Percentiles rank a stretch among this genome's conserved stretches.
Conservation (phyloP, 2,113 vertebrate species). For the Mustela nigripes region DNA sequence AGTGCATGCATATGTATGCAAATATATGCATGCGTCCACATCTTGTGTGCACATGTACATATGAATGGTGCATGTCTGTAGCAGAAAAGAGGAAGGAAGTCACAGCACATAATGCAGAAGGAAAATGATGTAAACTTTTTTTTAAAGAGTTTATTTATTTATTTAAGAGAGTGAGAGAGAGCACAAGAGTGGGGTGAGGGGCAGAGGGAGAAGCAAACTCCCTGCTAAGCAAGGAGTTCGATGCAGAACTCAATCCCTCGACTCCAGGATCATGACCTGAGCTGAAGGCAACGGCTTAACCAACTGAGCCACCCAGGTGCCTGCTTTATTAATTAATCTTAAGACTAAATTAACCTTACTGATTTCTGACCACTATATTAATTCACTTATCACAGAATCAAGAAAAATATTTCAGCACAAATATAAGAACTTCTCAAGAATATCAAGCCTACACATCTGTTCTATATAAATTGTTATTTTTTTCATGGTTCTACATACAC, state of each 20-base stretch:
- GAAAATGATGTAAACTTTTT: not conserved
- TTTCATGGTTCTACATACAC: not conserved
- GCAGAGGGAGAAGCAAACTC: no score
- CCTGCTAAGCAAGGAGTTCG: no score
- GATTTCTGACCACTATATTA: not conserved
- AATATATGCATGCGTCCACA: not conserved
- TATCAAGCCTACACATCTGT: not conserved
- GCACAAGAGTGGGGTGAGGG: no score
- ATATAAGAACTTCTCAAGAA: not conserved
- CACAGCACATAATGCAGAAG: not conserved
- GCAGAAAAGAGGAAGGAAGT: not conserved
- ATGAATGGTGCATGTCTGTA: not conserved
- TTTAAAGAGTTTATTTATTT: no score
- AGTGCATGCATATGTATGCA: not conserved
- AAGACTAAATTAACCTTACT: not conserved
- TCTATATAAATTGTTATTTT: not conserved
- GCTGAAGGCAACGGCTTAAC: no score
- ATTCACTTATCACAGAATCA: slow-evolving; percentile 9
- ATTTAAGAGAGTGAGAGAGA: no score
- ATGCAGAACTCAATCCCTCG: no score
- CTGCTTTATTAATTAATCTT: slow-evolving; percentile 19
- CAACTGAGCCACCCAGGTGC: no score
- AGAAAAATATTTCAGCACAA: not conserved
- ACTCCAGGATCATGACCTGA: not conserved
- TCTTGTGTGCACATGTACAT: not conserved